phyloP scores from a whole-genome alignment of 2,113 vertebrate species.

The Eleginops maclovinus region DNA sequence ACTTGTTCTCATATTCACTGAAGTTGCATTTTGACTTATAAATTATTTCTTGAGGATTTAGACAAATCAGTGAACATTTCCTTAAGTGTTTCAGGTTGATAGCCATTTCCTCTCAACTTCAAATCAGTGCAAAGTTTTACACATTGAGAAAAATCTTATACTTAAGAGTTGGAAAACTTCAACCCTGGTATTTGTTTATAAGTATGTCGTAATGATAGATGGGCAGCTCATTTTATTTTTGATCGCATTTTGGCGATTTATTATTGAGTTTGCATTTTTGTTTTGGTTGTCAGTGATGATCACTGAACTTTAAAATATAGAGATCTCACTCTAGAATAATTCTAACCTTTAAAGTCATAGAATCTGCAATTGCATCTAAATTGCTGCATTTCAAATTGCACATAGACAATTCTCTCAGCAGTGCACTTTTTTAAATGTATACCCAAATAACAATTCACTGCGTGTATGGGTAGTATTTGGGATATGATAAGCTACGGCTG shows the following conservation, averaged over 20 bases:
- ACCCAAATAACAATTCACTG: slow-evolving; percentile 7
- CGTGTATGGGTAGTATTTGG: slow-evolving; percentile 10
- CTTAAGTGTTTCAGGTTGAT: slow-evolving; percentile 36
- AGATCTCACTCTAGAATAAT: slow-evolving; percentile 33
- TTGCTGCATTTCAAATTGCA: slow-evolving; percentile 48
- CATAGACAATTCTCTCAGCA: slow-evolving; percentile 49
- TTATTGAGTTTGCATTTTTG: slow-evolving; percentile 30
- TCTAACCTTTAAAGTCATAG: slow-evolving; percentile 30
- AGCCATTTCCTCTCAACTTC: slow-evolving; percentile 21
- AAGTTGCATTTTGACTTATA: slow-evolving; percentile 31
- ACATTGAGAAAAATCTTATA: slow-evolving; percentile 17
- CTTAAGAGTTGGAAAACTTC: slow-evolving; percentile 33
- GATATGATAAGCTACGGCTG: slow-evolving; percentile 32
- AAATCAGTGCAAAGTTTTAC: slow-evolving; percentile 44
- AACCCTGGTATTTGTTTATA: slow-evolving; percentile 50
- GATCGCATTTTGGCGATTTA: slow-evolving; percentile 26
- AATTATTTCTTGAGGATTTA: slow-evolving; percentile 44
- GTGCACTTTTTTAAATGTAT: slow-evolving; percentile 64
- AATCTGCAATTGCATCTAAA: slow-evolving; percentile 42
- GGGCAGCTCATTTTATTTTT: slow-evolving; percentile 59
- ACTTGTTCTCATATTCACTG: slow-evolving; percentile 15
- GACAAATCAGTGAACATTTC: slow-evolving; percentile 46
- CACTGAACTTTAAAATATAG: slow-evolving; percentile 45
- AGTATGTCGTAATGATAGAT: slow-evolving; percentile 30
- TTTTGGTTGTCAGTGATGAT: slow-evolving; percentile 39